Evolutionary conservation across 2,888 invertebrate genomes (phyloP), one percentile per base, ranked within the genome.

Genomic region (Epicampocera succincta): DNA sequence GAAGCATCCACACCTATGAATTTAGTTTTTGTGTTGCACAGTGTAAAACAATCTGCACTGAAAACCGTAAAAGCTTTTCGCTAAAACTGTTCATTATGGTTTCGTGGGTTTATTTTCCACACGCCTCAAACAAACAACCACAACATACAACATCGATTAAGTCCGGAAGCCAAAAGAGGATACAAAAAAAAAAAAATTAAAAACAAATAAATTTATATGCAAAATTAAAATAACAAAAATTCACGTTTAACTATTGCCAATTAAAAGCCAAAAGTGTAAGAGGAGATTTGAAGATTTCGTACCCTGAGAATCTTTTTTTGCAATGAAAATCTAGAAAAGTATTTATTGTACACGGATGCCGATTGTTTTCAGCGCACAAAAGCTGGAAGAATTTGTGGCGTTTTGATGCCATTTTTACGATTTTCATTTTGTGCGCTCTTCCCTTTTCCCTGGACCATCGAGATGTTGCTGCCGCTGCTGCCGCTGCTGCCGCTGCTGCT

Each of bases 131-230:
- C 54, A 15, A 46, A 19, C 46, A 65, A 74, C 54, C 56, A 63
- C 73, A 65, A 56, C 65, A 56, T 48, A 65, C 56, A 74, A 58
- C 40, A 74, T 58, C 17, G 25, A 65, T 46, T 65, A 56, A 56
- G 58, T 58, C 38, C 38, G 38, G 15, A 56, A 65, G 65, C 74
- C 63, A 73, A 61, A 13, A 21, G 3, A n/a, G 17, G 19, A 38
- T n/a, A 29, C 3, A 29, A 29, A 33, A 33, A 33, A 33, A 33
- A 9, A 33, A 33, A 33, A n/a, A 38, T 19, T 42, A 25, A 12
- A 56, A 2, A n/a, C n/a, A n/a, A n/a, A n/a, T n/a, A 58, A 44
- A 11, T 4, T 40, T 58, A 40, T 40, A 13, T 8, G 29, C 2
- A 58, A 40, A 21, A 50, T 15, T 40, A 56, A 15, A 25, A 40